phyloP scores from a whole-genome alignment of 2,888 invertebrate species.

The Netelia melanura region DNA sequence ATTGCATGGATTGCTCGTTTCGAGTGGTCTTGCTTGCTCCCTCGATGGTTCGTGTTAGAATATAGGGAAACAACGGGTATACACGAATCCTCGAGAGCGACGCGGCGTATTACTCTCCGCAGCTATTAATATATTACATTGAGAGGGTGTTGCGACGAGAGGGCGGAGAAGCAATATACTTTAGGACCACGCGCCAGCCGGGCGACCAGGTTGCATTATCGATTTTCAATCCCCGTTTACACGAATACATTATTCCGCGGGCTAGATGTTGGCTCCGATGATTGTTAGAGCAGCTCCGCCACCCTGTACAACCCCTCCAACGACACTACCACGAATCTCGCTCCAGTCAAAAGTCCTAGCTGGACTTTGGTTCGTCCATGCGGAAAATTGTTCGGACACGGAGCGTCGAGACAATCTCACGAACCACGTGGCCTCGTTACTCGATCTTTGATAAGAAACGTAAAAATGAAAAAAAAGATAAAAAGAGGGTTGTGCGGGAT shows the following conservation, averaged over 20 bases:
- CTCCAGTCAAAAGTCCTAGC: conserved; percentile 12
- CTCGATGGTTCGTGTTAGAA: conserved; percentile 1
- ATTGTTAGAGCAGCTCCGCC: conserved; percentile 17
- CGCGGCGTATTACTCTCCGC: conserved; percentile 38
- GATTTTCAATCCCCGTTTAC: conserved; percentile 68
- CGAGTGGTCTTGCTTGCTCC: not conserved
- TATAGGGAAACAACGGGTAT: conserved; percentile 1
- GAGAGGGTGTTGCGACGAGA: not conserved
- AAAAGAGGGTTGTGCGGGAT: not conserved
- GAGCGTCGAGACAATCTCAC: conserved; percentile 27
- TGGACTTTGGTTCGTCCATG: conserved; percentile 23
- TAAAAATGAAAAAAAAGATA: conserved; percentile 11
- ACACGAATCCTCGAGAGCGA: not conserved
- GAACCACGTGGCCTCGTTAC: conserved; percentile 12
- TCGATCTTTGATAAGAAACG: conserved; percentile 12
- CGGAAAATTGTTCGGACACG: conserved; percentile 43
- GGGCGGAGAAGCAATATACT: conserved; percentile 47
- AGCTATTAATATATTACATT: conserved; percentile 40
- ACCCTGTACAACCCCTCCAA: not conserved
- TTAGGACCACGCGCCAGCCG: conserved; percentile 49
- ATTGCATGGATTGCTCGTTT: not conserved
- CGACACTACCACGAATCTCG: conserved; percentile 28
- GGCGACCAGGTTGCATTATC: conserved; percentile 67
- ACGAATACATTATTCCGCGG: conserved; percentile 65
- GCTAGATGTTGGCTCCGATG: conserved; percentile 37